These are phyloP conservation scores for Oxytorus armatus DNA, from an alignment of 2,888 invertebrate genomes.

Conservation along the genomic window DNA sequence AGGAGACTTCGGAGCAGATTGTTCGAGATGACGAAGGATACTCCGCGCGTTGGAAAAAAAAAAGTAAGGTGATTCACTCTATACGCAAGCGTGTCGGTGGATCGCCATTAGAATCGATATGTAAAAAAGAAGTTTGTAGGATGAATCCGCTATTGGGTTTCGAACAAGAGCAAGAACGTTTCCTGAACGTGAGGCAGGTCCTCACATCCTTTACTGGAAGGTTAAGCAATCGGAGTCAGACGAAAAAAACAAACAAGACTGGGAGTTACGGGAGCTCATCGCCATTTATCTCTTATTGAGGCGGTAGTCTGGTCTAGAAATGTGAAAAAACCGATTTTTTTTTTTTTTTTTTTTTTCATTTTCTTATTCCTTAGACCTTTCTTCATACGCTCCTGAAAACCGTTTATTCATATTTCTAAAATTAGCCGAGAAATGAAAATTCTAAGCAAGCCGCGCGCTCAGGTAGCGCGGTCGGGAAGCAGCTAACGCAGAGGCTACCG, in stretches of 20 bases:
- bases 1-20: slow-evolving; percentile 3
- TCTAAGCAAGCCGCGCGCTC: no score
- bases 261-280: background rate
- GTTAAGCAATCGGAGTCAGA: slow-evolving; percentile 59
- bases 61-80: slow-evolving; percentile 5
- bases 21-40: slow-evolving; percentile 38
- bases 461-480: no score
- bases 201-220: slow-evolving; percentile 39
- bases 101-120: slow-evolving; percentile 36
- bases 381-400: no score
- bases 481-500: no score
- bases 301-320: no score
- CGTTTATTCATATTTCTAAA: no score
- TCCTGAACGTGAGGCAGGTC: background rate
- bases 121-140: slow-evolving; percentile 51
- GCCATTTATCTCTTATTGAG: background rate
- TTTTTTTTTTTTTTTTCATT: no score
- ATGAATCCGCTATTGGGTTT: slow-evolving; percentile 32
- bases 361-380: no score
- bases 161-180: slow-evolving; percentile 18
- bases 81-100: slow-evolving; percentile 7
- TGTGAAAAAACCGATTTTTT: no score
- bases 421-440: no score
- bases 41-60: slow-evolving; percentile 3
- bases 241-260: background rate